Evolutionary conservation across 35 echinoderm and acorn worm genomes (phyloP), one percentile per base, ranked within the genome.

Genomic region (Apostichopus parvimensis): DNA sequence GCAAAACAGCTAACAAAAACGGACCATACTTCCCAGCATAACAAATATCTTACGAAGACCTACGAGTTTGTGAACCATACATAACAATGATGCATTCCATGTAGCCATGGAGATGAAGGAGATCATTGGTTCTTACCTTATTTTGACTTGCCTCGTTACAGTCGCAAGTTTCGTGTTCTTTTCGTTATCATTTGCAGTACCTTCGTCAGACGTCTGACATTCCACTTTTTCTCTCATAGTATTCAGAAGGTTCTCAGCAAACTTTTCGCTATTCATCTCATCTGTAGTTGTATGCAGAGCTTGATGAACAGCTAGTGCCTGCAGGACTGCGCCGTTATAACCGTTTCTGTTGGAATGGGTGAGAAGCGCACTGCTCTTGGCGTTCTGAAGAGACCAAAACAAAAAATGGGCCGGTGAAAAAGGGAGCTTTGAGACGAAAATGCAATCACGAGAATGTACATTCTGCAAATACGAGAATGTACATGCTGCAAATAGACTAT

Each of bases 261-360:
- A 96, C 18, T 83, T 8, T n/a, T 89, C 25, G 10, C 76, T 24
- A 79, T 96, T 78, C 25, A 99, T 79, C 18, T 91, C 87, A 7
- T 45, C 20, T 15, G 61, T 79, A 68, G 92, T 81, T 65, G 93
- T 76, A 65, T 99, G 95, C 10, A 99, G 82, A 0, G 95, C 97
- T 59, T 86, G 78, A 57, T 99, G 84, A 53, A 99, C 89, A 14
- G 97, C 97, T 60, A 91, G 94, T 18, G 91, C 73, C 56, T 96
- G 93, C n/a, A 99, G 73, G 34, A 99, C 88, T 6, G 95, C 95
- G 13, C 97, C 97, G 83, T 93, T 93, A 70, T 99, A 99, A n/a
- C 97, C 97, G 8, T 89, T 79, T 13, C 59, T 17, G 54, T 99
- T 94, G 57, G 91, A 91, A 72, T 99, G 97, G 55, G 97, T 99